These are phyloP conservation scores for Coreoperca whiteheadi DNA, from an alignment of 2,113 vertebrate species.

Conservation along the genomic window DNA sequence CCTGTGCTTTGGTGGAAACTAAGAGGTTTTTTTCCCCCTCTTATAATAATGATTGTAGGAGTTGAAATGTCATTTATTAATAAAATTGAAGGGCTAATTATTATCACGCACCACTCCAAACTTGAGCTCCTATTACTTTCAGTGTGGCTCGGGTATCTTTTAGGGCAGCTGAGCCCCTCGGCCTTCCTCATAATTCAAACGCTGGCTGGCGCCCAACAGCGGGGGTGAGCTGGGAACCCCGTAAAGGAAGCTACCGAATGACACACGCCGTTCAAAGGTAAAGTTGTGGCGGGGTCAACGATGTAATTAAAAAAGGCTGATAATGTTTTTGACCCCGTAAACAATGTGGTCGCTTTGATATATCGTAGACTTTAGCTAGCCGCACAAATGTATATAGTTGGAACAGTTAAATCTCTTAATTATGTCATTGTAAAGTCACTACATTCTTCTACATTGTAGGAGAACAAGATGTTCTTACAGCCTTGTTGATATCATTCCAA, in stretches of 20 bases:
- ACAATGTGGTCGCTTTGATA: neutral
- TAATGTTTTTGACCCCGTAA: neutral
- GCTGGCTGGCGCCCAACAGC: conserved; percentile 37
- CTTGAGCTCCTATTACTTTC: conserved; percentile 7
- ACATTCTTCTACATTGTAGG: neutral
- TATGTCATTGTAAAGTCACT: conserved; percentile 5
- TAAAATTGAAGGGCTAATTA: neutral
- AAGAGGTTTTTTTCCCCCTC: neutral
- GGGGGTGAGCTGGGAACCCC: conserved; percentile 19
- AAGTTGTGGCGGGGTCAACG: neutral
- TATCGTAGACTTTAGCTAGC: neutral
- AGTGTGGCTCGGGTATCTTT: neutral
- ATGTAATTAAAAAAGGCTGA: conserved; percentile 11
- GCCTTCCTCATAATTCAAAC: conserved; percentile 47
- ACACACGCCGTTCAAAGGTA: neutral
- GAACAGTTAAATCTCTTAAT: conserved; percentile 9
- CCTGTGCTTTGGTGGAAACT: neutral
- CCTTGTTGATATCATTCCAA: neutral
- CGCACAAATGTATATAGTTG: neutral
- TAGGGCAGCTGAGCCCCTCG: neutral
- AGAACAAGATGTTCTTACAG: neutral
- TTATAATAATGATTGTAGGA: neutral
- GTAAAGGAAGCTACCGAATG: conserved; percentile 22
- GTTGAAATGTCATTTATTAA: conserved; percentile 1
- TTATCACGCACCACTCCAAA: conserved; percentile 2